These are phyloP conservation scores for Hemaris fuciformis DNA, from an alignment of 2,888 invertebrate genomes.

Conservation along the genomic window DNA sequence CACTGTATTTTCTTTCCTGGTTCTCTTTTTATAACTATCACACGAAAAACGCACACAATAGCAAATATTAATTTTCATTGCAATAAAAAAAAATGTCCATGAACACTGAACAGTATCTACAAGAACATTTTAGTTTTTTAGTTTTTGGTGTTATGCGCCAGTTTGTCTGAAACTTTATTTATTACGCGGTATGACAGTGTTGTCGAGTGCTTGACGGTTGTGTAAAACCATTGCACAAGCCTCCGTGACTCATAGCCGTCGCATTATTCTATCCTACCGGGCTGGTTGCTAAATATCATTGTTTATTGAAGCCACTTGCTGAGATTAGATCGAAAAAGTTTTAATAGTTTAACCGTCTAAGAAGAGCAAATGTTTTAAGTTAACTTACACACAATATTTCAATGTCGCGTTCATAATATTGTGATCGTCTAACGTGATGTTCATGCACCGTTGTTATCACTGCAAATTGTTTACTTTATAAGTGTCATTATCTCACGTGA, in stretches of 20 bases:
- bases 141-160: slow-evolving; percentile 1
- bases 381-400: too few species aligned
- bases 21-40: background rate
- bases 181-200: slow-evolving; percentile 49
- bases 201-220: slow-evolving; percentile 54
- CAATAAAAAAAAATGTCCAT: background rate
- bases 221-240: slow-evolving; percentile 70
- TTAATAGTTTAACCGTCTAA: background rate
- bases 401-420: background rate
- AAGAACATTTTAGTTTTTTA: background rate
- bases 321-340: background rate
- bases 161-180: slow-evolving; percentile 16
- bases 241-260: slow-evolving; percentile 63
- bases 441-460: background rate
- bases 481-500: slow-evolving; percentile 11
- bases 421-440: background rate
- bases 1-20: slow-evolving; percentile 18
- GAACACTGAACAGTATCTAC: background rate
- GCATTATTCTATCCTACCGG: slow-evolving; percentile 56
- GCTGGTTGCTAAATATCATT: slow-evolving; percentile 51
- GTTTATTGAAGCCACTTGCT: slow-evolving; percentile 50
- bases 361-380: too few species aligned
- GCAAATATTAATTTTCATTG: background rate
- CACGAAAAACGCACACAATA: background rate
- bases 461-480: slow-evolving; percentile 1